A percentile compares a stretch with the other conserved stretches of the same genome.
Evolutionary conservation across 2,113 vertebrate species (phyloP).

Genomic region (Carlito syrichta): DNA sequence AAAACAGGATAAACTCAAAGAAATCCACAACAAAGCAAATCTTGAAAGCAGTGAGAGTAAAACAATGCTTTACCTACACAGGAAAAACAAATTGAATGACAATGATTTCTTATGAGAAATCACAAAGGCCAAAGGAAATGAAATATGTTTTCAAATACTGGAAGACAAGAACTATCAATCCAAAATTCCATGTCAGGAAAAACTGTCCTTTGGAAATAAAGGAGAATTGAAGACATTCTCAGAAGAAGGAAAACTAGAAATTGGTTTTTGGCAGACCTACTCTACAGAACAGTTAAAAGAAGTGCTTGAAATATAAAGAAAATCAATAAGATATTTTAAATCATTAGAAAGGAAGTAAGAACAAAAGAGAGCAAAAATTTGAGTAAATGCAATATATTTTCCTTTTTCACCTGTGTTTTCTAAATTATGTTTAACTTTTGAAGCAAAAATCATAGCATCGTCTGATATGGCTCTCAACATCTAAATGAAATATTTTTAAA

Average conservation of each 20-base stretch:
- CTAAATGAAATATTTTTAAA: not conserved
- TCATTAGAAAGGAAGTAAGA: not conserved
- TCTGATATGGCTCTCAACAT: not conserved
- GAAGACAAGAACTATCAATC: not conserved
- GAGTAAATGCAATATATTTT: not conserved
- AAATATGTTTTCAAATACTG: not conserved
- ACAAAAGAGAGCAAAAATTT: not conserved
- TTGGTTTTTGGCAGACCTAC: not conserved
- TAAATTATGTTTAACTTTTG: not conserved
- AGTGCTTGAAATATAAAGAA: not conserved
- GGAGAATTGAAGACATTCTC: not conserved
- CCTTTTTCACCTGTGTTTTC: not conserved
- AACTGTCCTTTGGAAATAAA: not conserved
- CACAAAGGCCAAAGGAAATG: not conserved
- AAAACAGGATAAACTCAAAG: not conserved
- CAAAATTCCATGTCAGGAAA: not conserved
- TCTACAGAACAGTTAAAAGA: not conserved
- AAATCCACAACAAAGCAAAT: not conserved
- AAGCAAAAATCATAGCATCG: not conserved
- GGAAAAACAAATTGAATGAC: not conserved
- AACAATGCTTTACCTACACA: not conserved
- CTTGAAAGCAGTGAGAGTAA: not conserved
- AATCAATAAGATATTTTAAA: not conserved
- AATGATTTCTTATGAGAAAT: not conserved
- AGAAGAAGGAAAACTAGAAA: not conserved